Evolutionary conservation across 2,888 invertebrate species (phyloP).

Genomic region (Cepaea hortensis): DNA sequence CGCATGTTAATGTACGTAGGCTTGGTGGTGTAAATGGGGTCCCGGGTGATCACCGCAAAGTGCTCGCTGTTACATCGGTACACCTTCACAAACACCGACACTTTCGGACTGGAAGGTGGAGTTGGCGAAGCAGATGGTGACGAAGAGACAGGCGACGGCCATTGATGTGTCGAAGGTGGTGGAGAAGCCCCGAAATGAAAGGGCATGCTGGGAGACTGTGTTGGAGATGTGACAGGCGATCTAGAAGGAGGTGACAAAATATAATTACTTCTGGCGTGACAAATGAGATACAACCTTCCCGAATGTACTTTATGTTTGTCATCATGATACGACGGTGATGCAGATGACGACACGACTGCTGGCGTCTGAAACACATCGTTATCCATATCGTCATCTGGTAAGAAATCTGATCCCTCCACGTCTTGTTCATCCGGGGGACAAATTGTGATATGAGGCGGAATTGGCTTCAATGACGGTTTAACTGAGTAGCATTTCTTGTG

Average conservation of each 20-base stretch:
- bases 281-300: conserved; percentile 44
- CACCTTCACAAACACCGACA: conserved; percentile 41
- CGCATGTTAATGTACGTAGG: conserved; percentile 45
- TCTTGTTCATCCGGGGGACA: conserved; percentile 40
- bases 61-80: conserved; percentile 44
- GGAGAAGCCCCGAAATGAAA: conserved; percentile 13
- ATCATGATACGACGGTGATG: conserved; percentile 4
- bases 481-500: conserved; percentile 4
- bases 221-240: conserved; percentile 2
- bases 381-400: conserved; percentile 40
- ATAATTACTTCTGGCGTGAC: conserved; percentile 30
- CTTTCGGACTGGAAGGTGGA: conserved; percentile 25
- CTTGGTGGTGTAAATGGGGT: conserved; percentile 39
- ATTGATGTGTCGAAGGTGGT: background rate
- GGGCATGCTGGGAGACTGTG: background rate
- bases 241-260: conserved; percentile 4
- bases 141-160: background rate
- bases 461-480: conserved; percentile 6
- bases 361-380: conserved; percentile 43
- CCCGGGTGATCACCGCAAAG: conserved; percentile 46
- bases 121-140: conserved; percentile 22
- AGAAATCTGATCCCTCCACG: background rate
- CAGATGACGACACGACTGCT: background rate
- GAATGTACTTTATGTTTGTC: conserved; percentile 44
- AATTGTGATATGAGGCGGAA: conserved; percentile 41